Percentiles rank a stretch among this genome's conserved stretches.
phyloP scores from a whole-genome alignment of 2,888 invertebrate genomes.

The Chloroclystis v-ata region DNA sequence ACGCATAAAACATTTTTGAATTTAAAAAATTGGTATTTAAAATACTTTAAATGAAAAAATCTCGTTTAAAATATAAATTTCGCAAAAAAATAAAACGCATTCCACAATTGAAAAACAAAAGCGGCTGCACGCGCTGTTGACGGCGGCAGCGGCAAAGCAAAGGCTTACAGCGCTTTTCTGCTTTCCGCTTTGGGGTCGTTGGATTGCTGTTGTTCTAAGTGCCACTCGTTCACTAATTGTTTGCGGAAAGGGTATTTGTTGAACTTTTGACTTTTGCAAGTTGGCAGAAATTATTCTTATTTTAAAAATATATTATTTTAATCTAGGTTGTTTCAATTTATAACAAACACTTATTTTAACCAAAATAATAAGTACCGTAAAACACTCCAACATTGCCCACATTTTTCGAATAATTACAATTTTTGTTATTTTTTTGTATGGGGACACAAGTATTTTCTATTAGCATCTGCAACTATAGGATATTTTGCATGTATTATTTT shows the following conservation, averaged over 20 bases:
- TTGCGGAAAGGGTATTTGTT: slow-evolving; percentile 76
- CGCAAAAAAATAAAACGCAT: slow-evolving; percentile 7
- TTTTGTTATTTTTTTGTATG: too few species aligned
- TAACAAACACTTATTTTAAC: too few species aligned
- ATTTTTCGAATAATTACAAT: too few species aligned
- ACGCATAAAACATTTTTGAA: too few species aligned
- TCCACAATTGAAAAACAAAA: slow-evolving; percentile 46
- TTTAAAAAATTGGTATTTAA: too few species aligned
- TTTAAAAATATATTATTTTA: too few species aligned
- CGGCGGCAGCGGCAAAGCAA: slow-evolving; percentile 62
- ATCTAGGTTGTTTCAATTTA: too few species aligned
- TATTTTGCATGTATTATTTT: too few species aligned
- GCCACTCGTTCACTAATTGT: slow-evolving; percentile 73
- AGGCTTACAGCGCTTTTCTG: slow-evolving; percentile 54
- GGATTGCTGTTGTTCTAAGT: slow-evolving; percentile 70
- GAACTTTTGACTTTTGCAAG: slow-evolving; percentile 52
- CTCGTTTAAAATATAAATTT: not conserved
- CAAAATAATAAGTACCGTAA: too few species aligned
- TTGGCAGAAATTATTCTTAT: slow-evolving; percentile 40
- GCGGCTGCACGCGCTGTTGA: slow-evolving; percentile 52
- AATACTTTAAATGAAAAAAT: not conserved
- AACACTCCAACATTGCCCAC: too few species aligned
- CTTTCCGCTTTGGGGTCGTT: slow-evolving; percentile 47
- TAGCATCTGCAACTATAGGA: too few species aligned
- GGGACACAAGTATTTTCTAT: too few species aligned